Evolutionary conservation across 2,888 invertebrate species (phyloP), one percentile per base, ranked within the genome.

Genomic region (Dorcus parallelipipedus): DNA sequence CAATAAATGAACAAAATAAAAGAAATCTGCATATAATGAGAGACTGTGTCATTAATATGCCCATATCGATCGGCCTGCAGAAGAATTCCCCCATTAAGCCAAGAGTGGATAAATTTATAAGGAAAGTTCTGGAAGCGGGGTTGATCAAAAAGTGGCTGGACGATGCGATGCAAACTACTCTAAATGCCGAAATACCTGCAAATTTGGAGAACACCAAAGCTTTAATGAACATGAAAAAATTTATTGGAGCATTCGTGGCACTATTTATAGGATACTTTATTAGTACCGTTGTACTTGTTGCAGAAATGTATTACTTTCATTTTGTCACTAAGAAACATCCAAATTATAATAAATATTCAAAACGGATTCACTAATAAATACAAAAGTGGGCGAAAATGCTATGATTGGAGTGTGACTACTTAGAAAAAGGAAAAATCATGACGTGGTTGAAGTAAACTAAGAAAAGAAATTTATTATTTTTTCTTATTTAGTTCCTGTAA

Each of bases 71-170:
- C 60, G 93, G 91, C 0, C 82, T 93, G 67, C 89, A 90, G 69
- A 92, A 89, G 69, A 91, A 93, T 74, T 91, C 92, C 0, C 90
- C 91, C 0, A 74, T 92, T 4, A 91, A 90, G 70, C 82, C 84
- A 0, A 78, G 83, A 60, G 83, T 88, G 17, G 89, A 92, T 72
- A 80, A 82, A 64, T 83, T 87, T 67, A 81, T 93, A 43, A 79
- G 84, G 64, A 80, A 84, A 50, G 81, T 91, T 8, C 81, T 88
- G 0, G 92, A 93, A 80, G 87, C 86, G 0, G 93, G 93, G 9
- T 78, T 93, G 4, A 84, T 91, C 0, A 81, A 84, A 58, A 93
- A 93, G 73, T 93, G 93, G 93, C 74, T 90, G 1, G 86, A 84
- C 59, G 91, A 92, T 73, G 87, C 86, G 0, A 88, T 88, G 81